Evolutionary conservation across 2,888 invertebrate species (phyloP), one percentile per base, ranked within the genome.

Genomic region (Lapara coniferarum): DNA sequence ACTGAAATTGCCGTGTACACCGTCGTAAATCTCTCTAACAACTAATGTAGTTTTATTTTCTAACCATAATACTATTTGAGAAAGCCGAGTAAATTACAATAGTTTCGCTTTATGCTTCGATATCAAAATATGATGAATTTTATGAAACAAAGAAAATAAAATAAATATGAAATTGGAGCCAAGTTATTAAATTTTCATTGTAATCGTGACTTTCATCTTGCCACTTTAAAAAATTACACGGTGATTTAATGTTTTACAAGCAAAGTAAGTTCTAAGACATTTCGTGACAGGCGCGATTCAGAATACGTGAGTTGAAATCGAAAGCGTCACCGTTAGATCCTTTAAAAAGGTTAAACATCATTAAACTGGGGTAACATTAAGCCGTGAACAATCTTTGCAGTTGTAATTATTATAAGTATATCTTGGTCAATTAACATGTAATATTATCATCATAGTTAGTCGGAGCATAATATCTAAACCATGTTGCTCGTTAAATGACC

Each of bases 211-310:
- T 89, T 90, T 89, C 87, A 83, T 88, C 82, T 80, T 77, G 73
- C 80, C 77, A 79, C 75, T 84, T 88, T 81, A 85, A 83, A 82
- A 77, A 87, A 90, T 91, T 88, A 88, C 84, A 88, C 79, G 88
- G 85, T 77, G 74, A 72, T 77, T 86, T 88, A 85, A 85, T 75
- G 79, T 81, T 85, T 84, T 82, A 83, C 85, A 37, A 37, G 4
- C 37, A 37, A 84, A 86, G 83, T 75, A 83, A 76, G 80, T 76
- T 84, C 79, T 37, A 2, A 80, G 75, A 79, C 72, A 67, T 73
- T 75, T 81, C 84, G 83, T 86, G 85, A 85, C 84, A 81, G 74
- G 80, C 75, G 73, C 77, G 77, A 85, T 83, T 85, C 77, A 78
- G 85, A 83, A 86, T 73, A 67, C 73, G 69, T 66, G 30, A 70